Conservation (phyloP, 2,888 invertebrate genomes). For the Tetragnatha montana region DNA sequence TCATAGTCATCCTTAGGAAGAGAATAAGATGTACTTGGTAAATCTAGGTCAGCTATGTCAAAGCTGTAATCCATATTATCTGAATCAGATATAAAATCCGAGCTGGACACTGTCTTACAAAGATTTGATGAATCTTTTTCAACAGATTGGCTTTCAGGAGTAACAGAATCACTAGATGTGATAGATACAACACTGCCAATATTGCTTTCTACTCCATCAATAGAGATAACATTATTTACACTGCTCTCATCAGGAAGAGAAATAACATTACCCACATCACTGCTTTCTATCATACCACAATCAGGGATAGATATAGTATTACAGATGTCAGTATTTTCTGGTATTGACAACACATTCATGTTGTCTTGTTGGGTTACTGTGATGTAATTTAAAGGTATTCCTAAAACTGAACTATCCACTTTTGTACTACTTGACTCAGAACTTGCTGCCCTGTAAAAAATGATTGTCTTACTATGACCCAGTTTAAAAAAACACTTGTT, state of each 20-base stretch:
- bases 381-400: conserved; percentile 60
- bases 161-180: neutral
- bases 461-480: neutral
- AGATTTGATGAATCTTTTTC: neutral
- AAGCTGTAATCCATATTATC: neutral
- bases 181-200: conserved; percentile 8
- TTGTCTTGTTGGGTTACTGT: conserved; percentile 13
- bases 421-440: conserved; percentile 7
- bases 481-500: neutral
- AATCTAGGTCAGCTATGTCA: conserved; percentile 33
- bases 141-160: neutral
- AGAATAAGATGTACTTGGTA: conserved; percentile 29
- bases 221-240: conserved; percentile 14
- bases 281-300: neutral
- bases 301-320: conserved; percentile 25
- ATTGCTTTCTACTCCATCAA: neutral
- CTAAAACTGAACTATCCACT: conserved; percentile 48
- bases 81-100: neutral
- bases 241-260: conserved; percentile 31
- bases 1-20: conserved; percentile 38
- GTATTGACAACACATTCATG: conserved; percentile 42
- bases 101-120: neutral
- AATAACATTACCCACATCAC: conserved; percentile 17
- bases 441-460: conserved; percentile 25
- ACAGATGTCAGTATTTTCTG: conserved; percentile 5